phyloP scores from a whole-genome alignment of 2,888 invertebrate genomes.

The Cataglyphis cursor region DNA sequence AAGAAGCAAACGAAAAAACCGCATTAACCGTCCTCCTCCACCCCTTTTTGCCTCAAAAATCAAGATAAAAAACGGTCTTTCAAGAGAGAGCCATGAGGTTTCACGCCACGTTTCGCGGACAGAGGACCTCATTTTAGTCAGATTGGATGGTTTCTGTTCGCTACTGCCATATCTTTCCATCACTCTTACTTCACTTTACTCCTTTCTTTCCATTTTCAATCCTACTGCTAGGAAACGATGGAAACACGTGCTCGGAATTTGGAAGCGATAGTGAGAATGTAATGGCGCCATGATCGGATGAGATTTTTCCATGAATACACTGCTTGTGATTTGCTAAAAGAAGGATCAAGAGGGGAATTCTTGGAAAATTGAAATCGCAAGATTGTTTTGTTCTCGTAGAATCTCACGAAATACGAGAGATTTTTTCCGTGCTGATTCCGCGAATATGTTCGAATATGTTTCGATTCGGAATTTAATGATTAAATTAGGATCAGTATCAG shows the following conservation, averaged over 20 bases:
- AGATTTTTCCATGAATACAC: conserved; percentile 49
- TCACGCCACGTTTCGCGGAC: conserved; percentile 60
- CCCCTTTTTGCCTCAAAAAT: conserved; percentile 1
- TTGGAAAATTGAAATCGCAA: conserved; percentile 16
- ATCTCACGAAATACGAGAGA: not conserved
- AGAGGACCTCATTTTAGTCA: conserved; percentile 73
- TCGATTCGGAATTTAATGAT: not conserved
- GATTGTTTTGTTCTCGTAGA: conserved; percentile 23
- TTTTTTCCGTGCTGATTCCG: not conserved
- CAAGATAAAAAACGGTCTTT: conserved; percentile 29
- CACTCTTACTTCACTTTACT: conserved; percentile 36
- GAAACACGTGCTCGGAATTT: conserved; percentile 60
- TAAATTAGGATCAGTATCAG: not conserved
- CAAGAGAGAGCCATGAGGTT: conserved; percentile 30
- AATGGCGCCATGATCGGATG: conserved; percentile 50
- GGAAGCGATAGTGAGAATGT: conserved; percentile 36
- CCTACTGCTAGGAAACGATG: conserved; percentile 21
- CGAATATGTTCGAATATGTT: not conserved
- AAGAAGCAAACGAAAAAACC: conserved; percentile 33
- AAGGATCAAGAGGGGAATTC: not conserved
- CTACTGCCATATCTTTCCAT: not conserved
- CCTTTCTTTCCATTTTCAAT: conserved; percentile 26
- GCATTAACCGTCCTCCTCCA: conserved; percentile 2
- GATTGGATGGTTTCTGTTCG: conserved; percentile 67
- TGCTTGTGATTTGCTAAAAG: conserved; percentile 11